phyloP scores from a whole-genome alignment of 2,113 vertebrate species.

The Vidua macroura region DNA sequence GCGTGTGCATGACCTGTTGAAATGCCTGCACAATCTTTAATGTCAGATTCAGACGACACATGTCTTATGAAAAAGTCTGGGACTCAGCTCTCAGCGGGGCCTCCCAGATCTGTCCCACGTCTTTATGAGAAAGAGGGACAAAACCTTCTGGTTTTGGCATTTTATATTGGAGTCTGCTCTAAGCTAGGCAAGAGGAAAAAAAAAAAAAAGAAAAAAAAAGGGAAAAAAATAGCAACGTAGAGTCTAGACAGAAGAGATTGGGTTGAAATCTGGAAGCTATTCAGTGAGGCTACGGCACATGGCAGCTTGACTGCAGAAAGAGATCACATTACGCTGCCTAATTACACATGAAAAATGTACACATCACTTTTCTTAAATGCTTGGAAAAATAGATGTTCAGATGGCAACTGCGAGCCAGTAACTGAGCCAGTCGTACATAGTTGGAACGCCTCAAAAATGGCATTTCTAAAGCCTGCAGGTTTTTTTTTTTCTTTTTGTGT shows the following conservation, averaged over 20 bases:
- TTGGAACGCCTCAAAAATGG: constrained; percentile 23
- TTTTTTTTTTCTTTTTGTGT: neutral
- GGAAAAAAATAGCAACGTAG: constrained; percentile 81
- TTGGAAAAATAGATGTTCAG: constrained; percentile 74
- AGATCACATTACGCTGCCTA: constrained; percentile 86
- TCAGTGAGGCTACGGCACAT: constrained; percentile 76
- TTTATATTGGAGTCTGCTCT: constrained; percentile 80
- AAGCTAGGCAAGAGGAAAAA: constrained; percentile 37
- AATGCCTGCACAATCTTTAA: constrained; percentile 76
- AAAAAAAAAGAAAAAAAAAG: neutral
- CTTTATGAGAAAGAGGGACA: constrained; percentile 80
- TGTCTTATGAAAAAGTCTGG: constrained; percentile 78
- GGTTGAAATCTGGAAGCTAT: constrained; percentile 90
- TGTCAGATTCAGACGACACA: constrained; percentile 78
- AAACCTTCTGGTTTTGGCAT: constrained; percentile 83
- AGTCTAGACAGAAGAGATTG: constrained; percentile 91
- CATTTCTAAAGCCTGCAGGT: constrained; percentile 24
- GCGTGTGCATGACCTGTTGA: constrained; percentile 64
- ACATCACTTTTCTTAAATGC: constrained; percentile 72
- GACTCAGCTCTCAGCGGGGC: constrained; percentile 63
- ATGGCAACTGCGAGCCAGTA: constrained; percentile 51
- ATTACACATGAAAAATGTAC: constrained; percentile 87
- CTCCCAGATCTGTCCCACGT: constrained; percentile 71
- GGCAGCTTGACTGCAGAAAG: constrained; percentile 75
- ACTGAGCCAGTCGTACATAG: constrained; percentile 2